phyloP scores from a whole-genome alignment of 2,113 vertebrate species.

The Passer montanus region DNA sequence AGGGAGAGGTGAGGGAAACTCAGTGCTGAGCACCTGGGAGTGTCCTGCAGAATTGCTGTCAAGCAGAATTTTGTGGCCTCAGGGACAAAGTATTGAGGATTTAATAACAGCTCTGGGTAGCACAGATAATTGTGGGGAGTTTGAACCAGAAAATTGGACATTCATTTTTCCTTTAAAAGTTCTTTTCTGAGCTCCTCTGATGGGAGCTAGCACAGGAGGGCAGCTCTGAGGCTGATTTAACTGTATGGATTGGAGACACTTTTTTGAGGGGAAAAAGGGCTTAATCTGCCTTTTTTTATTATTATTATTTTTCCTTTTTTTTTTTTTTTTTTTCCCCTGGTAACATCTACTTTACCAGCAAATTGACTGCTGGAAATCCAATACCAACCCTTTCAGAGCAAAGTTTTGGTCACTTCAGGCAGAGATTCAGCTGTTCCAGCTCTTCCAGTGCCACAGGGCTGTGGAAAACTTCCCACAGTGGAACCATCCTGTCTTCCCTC shows the following conservation, averaged over 20 bases:
- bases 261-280: not conserved
- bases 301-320: not conserved
- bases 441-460: not conserved
- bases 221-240: not conserved
- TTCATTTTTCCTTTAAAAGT: not conserved
- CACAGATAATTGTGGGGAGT: not conserved
- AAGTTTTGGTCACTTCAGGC: not conserved
- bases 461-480: not conserved
- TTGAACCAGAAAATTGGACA: not conserved
- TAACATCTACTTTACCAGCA: not conserved
- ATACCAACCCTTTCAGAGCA: not conserved
- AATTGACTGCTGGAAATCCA: not conserved
- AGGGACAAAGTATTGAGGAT: not conserved
- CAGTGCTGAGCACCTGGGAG: not conserved
- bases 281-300: not conserved
- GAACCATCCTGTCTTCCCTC: not conserved
- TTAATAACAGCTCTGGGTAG: constrained; percentile 22
- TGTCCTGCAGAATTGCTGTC: not conserved
- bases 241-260: not conserved
- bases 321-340: not conserved
- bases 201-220: not conserved
- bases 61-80: constrained; percentile 5
- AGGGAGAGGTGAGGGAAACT: not conserved
- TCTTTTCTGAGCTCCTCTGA: not conserved
- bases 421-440: not conserved